Percentiles rank a stretch among this genome's conserved stretches.
Conservation (phyloP, 23 tunicate genomes). For the Halocynthia roretzi region DNA sequence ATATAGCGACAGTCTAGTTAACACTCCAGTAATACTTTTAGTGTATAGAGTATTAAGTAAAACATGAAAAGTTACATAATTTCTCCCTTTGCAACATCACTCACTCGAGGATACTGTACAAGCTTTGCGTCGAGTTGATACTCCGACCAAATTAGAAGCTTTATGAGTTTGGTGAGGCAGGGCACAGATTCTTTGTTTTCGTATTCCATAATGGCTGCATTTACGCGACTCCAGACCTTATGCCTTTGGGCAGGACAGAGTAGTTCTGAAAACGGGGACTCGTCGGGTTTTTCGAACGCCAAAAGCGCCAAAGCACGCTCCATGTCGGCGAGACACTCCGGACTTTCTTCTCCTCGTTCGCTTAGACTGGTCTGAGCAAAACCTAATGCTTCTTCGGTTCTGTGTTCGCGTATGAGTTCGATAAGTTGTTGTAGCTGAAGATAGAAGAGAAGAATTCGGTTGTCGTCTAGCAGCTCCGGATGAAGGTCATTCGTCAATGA, state of each 20-base stretch:
- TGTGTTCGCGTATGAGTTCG: slow-evolving; percentile 74
- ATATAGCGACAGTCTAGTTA: no score
- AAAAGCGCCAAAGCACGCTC: slow-evolving; percentile 87
- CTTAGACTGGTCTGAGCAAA: slow-evolving; percentile 85
- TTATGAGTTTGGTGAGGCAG: slow-evolving; percentile 56
- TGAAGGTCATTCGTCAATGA: slow-evolving; percentile 70
- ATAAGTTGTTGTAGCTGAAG: slow-evolving; percentile 79
- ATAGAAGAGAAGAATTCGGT: slow-evolving; percentile 50
- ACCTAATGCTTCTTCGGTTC: slow-evolving; percentile 77
- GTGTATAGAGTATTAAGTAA: no score
- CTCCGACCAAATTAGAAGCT: slow-evolving; percentile 70
- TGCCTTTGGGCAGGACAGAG: slow-evolving; percentile 65
- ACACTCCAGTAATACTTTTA: no score
- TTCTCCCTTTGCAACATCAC: slow-evolving; percentile 51
- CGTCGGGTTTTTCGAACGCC: slow-evolving; percentile 87
- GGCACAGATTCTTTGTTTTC: slow-evolving; percentile 68
- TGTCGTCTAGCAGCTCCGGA: slow-evolving; percentile 91
- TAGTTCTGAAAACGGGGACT: slow-evolving; percentile 85
- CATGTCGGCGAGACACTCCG: slow-evolving; percentile 78
- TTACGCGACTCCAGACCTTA: slow-evolving; percentile 95
- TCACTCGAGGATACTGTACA: slow-evolving; percentile 55
- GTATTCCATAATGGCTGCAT: slow-evolving; percentile 57
- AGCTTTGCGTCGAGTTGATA: slow-evolving; percentile 78
- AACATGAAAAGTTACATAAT: background rate
- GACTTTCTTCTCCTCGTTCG: slow-evolving; percentile 82